Percentiles rank a stretch among this genome's conserved stretches.
phyloP scores from a whole-genome alignment of 2,888 invertebrate genomes.

The Myathropa florea region DNA sequence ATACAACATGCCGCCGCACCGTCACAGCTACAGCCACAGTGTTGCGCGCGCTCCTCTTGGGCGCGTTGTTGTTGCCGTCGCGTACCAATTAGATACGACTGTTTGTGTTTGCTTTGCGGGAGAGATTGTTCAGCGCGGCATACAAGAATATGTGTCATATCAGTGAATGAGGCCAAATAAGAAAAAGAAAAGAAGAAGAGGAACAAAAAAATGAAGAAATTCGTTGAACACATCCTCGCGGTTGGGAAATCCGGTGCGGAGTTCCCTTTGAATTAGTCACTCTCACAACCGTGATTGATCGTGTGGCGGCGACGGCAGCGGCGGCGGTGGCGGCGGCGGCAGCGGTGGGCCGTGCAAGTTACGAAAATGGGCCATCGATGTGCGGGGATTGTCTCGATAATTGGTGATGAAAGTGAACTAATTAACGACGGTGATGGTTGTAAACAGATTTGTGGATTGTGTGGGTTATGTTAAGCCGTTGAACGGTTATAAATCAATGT shows the following conservation, averaged over 20 bases:
- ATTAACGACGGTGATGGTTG: slow-evolving; percentile 6
- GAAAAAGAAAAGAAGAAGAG: neutral
- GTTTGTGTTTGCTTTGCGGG: slow-evolving; percentile 8
- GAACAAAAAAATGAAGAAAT: slow-evolving; percentile 4
- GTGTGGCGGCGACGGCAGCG: slow-evolving; percentile 14
- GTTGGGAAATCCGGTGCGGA: slow-evolving; percentile 32
- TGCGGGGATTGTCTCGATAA: slow-evolving; percentile 14
- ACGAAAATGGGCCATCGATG: slow-evolving; percentile 23
- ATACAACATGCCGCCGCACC: neutral
- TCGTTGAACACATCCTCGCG: slow-evolving; percentile 16
- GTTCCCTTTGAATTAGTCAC: slow-evolving; percentile 28
- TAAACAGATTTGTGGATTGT: neutral
- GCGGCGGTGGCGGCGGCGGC: neutral
- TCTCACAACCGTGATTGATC: slow-evolving; percentile 24
- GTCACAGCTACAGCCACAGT: too few species aligned
- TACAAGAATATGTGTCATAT: slow-evolving; percentile 6
- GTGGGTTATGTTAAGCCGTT: slow-evolving; percentile 1
- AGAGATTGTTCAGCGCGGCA: neutral
- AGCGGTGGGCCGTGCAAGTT: neutral
- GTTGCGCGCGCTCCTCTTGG: too few species aligned
- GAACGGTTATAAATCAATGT: neutral
- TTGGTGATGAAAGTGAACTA: slow-evolving; percentile 37
- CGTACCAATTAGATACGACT: slow-evolving; percentile 15
- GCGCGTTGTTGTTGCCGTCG: neutral
- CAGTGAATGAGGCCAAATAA: neutral